Conservation (phyloP, 2,888 invertebrate species). For the Syritta pipiens region DNA sequence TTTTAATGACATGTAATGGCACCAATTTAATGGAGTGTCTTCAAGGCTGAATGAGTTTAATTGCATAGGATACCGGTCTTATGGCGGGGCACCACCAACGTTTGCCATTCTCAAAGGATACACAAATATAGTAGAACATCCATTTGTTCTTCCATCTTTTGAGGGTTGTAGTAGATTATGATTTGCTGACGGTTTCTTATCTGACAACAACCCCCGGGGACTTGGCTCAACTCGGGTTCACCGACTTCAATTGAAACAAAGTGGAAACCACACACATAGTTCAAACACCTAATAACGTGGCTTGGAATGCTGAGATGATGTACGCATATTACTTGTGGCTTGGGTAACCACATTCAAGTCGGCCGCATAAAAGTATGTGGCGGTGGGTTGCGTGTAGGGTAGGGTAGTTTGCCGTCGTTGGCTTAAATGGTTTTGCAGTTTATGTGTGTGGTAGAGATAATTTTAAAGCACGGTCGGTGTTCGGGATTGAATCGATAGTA, state of each 20-base stretch:
- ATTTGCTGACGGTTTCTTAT: neutral
- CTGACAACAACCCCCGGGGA: neutral
- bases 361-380: neutral
- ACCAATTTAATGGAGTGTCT: neutral
- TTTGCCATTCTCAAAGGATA: no score
- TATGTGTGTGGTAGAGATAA: neutral
- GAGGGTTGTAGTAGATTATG: no score
- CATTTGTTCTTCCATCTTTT: no score
- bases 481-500: neutral
- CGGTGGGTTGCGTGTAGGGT: neutral
- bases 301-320: slow-evolving; percentile 5
- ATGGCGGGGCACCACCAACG: no score
- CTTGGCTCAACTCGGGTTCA: neutral
- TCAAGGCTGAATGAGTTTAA: neutral
- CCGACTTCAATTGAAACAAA: neutral
- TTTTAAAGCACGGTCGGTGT: neutral
- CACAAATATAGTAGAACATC: no score
- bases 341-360: slow-evolving; percentile 7
- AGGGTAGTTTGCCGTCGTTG: neutral
- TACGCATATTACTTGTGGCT: slow-evolving; percentile 16
- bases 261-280: neutral
- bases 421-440: neutral
- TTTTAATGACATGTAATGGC: neutral
- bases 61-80: neutral
- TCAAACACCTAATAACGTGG: neutral